Evolutionary conservation across 2,888 invertebrate genomes (phyloP).

Genomic region (Notodonta ziczac): DNA sequence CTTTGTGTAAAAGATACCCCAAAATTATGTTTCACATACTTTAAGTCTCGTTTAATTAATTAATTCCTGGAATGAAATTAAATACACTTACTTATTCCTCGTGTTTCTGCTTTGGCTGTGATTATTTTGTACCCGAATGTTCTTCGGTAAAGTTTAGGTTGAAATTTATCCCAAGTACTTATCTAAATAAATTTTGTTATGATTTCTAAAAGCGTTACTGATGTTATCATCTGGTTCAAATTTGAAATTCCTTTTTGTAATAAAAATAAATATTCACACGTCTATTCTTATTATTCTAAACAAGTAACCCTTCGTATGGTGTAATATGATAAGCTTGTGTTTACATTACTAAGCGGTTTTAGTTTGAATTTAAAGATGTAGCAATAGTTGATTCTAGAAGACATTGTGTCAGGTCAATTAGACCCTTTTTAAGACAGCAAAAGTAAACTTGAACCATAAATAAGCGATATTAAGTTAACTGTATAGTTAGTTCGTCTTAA

Average conservation of each 20-base stretch:
- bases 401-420: not conserved
- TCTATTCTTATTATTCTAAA: no score
- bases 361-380: no score
- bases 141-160: slow-evolving; percentile 19
- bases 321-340: no score
- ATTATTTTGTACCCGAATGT: slow-evolving; percentile 14
- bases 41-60: slow-evolving; percentile 41
- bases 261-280: no score
- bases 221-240: no score
- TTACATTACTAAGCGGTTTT: no score
- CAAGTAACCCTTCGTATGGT: no score
- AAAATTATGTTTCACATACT: slow-evolving; percentile 41
- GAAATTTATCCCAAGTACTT: slow-evolving; percentile 10
- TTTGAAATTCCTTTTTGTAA: no score
- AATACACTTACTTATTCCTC: slow-evolving; percentile 34
- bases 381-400: no score
- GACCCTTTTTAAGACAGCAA: not conserved
- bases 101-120: slow-evolving; percentile 22
- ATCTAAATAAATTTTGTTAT: slow-evolving; percentile 20
- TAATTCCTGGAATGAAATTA: slow-evolving; percentile 42
- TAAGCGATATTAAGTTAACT: not conserved
- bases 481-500: not conserved
- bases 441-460: no score
- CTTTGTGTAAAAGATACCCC: slow-evolving; percentile 34
- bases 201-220: slow-evolving; percentile 15